Conservation (phyloP, 2,888 invertebrate species). For the Trichogramma dendrolimi region DNA sequence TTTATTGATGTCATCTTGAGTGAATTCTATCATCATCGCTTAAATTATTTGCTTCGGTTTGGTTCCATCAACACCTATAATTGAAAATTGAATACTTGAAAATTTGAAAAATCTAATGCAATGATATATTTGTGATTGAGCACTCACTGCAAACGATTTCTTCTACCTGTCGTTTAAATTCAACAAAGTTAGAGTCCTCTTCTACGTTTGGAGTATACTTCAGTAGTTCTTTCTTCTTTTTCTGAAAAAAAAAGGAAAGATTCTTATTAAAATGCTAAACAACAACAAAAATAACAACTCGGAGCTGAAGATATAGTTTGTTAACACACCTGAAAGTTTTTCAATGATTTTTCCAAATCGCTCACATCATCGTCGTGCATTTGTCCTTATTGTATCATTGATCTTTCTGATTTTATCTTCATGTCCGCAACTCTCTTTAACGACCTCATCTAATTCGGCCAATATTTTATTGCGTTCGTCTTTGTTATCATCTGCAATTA, state of each 20-base stretch:
- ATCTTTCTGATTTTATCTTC: slow-evolving; percentile 30
- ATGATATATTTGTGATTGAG: neutral
- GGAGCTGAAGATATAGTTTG: neutral
- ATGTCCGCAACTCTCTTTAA: slow-evolving; percentile 31
- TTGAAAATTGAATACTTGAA: slow-evolving; percentile 1
- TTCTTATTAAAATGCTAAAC: neutral
- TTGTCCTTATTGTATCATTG: slow-evolving; percentile 7
- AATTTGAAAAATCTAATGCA: neutral
- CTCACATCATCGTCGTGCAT: neutral
- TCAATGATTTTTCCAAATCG: slow-evolving; percentile 2
- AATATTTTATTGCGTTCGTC: slow-evolving; percentile 32
- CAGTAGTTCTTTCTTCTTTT: slow-evolving; percentile 27
- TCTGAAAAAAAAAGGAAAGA: slow-evolving; percentile 32
- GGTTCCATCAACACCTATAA: slow-evolving; percentile 16
- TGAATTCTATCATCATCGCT: slow-evolving; percentile 38
- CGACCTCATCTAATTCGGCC: slow-evolving; percentile 30
- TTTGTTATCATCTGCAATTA: slow-evolving; percentile 22
- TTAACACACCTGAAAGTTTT: slow-evolving; percentile 13
- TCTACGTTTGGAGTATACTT: slow-evolving; percentile 26
- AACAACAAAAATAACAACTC: neutral
- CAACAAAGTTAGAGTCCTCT: slow-evolving; percentile 23
- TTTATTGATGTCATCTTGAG: slow-evolving; percentile 36
- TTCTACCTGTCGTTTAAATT: slow-evolving; percentile 30
- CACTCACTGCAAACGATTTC: slow-evolving; percentile 32
- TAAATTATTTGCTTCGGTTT: neutral